Conservation (phyloP, 2,888 invertebrate genomes). For the Lumbricus terrestris region DNA sequence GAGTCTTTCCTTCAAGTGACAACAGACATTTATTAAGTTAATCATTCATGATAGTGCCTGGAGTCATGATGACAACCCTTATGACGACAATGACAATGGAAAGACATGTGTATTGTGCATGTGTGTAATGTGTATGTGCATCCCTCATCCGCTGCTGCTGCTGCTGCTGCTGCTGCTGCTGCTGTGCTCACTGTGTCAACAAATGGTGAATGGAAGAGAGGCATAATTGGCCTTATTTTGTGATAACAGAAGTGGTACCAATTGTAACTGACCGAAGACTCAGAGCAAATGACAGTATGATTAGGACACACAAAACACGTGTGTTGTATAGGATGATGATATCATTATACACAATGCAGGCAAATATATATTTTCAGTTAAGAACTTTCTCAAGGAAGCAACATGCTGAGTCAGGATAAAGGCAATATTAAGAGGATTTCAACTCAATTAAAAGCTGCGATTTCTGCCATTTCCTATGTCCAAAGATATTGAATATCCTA, state of each 20-base stretch:
- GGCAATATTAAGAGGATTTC: too few species aligned
- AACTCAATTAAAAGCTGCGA: too few species aligned
- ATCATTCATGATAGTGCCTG: not conserved
- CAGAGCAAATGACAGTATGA: not conserved
- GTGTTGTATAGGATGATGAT: not conserved
- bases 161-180: not conserved
- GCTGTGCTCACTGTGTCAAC: conserved; percentile 3
- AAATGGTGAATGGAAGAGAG: not conserved
- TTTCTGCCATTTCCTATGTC: too few species aligned
- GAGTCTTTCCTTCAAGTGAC: not conserved
- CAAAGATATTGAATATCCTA: too few species aligned
- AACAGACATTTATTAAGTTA: not conserved
- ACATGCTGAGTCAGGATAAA: not conserved
- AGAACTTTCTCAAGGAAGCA: not conserved
- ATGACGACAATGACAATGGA: not conserved
- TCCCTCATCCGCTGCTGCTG: not conserved
- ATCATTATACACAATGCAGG: not conserved
- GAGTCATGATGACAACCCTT: not conserved
- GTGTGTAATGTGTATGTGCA: not conserved
- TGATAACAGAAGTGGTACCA: not conserved
- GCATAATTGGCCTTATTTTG: too few species aligned
- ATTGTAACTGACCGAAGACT: not conserved
- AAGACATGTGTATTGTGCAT: too few species aligned
- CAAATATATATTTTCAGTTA: not conserved
- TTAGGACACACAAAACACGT: not conserved